Evolutionary conservation across 2,888 invertebrate genomes (phyloP).

Genomic region (Megaustenia siamemsis): DNA sequence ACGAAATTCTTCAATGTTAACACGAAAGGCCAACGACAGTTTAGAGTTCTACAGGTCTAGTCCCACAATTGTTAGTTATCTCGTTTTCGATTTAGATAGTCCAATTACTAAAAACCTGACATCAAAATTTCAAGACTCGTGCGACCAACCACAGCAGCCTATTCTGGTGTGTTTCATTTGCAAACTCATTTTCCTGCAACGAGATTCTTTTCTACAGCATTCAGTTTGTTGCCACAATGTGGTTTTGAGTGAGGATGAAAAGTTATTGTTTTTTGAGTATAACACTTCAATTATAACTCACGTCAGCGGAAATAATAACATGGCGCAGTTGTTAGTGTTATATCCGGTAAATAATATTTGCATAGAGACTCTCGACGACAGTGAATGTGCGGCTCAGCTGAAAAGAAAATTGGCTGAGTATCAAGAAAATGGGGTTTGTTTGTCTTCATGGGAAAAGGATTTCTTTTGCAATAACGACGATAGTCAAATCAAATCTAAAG

Average conservation of each 20-base stretch:
- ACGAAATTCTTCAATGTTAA: background rate
- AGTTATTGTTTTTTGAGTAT: conserved; percentile 90
- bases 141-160: conserved; percentile 88
- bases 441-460: background rate
- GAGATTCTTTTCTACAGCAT: conserved; percentile 96
- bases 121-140: background rate
- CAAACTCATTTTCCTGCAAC: conserved; percentile 97
- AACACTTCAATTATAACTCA: conserved; percentile 98
- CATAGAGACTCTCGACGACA: background rate
- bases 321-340: conserved; percentile 95
- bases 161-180: conserved; percentile 99
- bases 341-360: conserved; percentile 84
- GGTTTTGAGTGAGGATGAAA: conserved; percentile 82
- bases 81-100: conserved; percentile 85
- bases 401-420: background rate
- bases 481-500: background rate
- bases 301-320: conserved; percentile 94
- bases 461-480: background rate
- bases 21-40: too few relatives aligned
- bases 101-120: background rate
- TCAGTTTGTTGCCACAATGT: conserved; percentile 96
- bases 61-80: conserved; percentile 92
- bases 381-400: background rate
- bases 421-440: background rate
- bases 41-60: conserved; percentile 76